Base-by-base conservation (phyloP, 2,888 invertebrate species). In the Flexamia atlantica region DNA sequence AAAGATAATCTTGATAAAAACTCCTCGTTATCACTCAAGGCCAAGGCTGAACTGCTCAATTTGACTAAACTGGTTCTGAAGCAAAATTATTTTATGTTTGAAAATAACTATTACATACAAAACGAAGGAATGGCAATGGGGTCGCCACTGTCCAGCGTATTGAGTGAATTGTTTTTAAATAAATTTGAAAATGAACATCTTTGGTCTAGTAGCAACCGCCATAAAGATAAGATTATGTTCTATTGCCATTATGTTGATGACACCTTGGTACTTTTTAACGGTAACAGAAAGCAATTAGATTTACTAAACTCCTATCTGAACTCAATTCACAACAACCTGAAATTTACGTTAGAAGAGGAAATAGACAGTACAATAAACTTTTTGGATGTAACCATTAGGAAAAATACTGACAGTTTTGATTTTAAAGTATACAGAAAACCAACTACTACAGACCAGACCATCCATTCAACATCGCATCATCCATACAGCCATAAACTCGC, bases 81-180 rank as follows among this genome's bases (percentile, higher is more conserved):
- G 30, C 68, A 68, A 30, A 68, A 68, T 17, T 68, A 68, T n/a
- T 68, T 68, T 30, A 68, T 30, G 5, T 68, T 68, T 68, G 28
- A 30, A 14, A 68, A 30, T 53, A n/a, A 60, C 1, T 57, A 30
- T 20, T 80, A 80, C 20, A 28, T n/a, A 32, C 57, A 80, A n/a
- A 57, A 32, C 5, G 50, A 80, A 12, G 80, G 80, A 17, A 25
- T 80, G 53, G 53, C 80, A n/a, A 80, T 80, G 80, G 57, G 80
- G 0, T 80, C 80, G 10, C 57, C 80, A 32, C 32, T 80, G 12
- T 80, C 80, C 5, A 68, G 30, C 14, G 20, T 68, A 4, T 30
- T 68, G 14, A n/a, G n/a, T 30, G 68, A 68, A 68, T 17, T 68
- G 14, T 68, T 68, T 30, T 68, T 68, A 14, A 68, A 68, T n/a